Evolutionary conservation across 64 coral and sea anemone species (phyloP), one percentile per base, ranked within the genome.

Genomic region (Porites australiensis): DNA sequence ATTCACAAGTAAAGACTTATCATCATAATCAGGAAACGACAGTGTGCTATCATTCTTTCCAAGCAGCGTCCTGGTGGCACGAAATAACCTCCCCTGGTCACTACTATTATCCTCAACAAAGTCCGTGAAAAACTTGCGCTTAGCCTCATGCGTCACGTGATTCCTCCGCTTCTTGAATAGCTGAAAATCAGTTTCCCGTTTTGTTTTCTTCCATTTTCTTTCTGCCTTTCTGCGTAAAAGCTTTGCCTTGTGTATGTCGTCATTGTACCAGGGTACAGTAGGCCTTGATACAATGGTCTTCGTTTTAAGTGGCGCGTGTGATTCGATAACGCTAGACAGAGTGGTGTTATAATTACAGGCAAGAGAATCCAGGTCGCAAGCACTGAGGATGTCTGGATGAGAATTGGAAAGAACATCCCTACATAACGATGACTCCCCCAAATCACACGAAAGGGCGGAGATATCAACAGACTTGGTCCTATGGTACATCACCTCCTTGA

Each of bases 1-100:
- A 78, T 87, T 87, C 44, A 70, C 82, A 57, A 93, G 82, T 77
- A 77, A 76, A 79, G n/a, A 77, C 58, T 86, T 93, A 84, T n/a
- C n/a, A n/a, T n/a, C n/a, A n/a, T n/a, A n/a, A n/a, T n/a, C n/a
- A 85, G 90, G 78, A 85, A 92, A 92, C 52, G 70, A 75, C 76
- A 79, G 21, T 69, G 75, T 80, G 61, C 61, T 70, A 90, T 90
- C 75, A 80, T 81, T 52, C 57, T 70, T 81, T 80, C 88, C 88
- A 80, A 90, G 62, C 62, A 90, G 64, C 58, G 48, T 90, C 76
- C 63, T 81, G 23, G 88, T 71, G 44, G 88, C n/a, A n/a, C n/a
- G n/a, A n/a, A n/a, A n/a, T n/a, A n/a, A n/a, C n/a, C n/a, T n/a
- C n/a, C n/a, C n/a, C n/a, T n/a, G n/a, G n/a, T n/a, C n/a, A n/a